Percentiles rank a stretch among this genome's conserved stretches.
phyloP scores from a whole-genome alignment of 2,888 invertebrate genomes.

The Agrochola litura region DNA sequence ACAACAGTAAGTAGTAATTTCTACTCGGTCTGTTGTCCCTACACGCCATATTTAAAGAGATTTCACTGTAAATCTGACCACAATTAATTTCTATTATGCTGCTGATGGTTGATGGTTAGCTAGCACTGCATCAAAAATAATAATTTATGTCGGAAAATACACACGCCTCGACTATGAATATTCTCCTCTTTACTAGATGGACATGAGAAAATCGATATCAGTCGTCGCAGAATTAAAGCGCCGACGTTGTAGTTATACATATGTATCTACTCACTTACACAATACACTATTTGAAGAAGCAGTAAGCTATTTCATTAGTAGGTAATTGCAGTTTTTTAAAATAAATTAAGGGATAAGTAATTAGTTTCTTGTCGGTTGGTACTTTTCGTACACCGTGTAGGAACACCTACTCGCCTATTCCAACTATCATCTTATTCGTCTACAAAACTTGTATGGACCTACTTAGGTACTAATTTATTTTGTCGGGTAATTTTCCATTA shows the following conservation, averaged over 20 bases:
- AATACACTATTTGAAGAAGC: constrained; percentile 10
- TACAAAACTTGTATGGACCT: not conserved
- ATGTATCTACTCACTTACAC: constrained; percentile 27
- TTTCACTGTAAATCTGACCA: not conserved
- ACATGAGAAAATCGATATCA: constrained; percentile 83
- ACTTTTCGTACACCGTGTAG: too few relatives aligned
- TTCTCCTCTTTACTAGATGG: constrained; percentile 73
- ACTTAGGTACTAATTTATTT: too few relatives aligned
- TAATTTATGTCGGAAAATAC: not conserved
- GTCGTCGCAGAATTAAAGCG: constrained; percentile 74
- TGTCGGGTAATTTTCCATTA: not conserved
- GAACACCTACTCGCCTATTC: not conserved
- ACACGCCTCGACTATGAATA: constrained; percentile 75
- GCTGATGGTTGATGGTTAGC: not conserved
- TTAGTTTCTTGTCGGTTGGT: not conserved
- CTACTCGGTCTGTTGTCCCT: not conserved
- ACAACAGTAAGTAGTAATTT: not conserved
- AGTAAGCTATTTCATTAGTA: constrained; percentile 2
- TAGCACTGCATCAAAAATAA: not conserved
- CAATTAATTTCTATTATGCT: not conserved
- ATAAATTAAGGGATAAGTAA: not conserved
- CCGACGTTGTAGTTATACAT: constrained; percentile 63
- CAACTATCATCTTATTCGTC: not conserved
- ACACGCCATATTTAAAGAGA: not conserved
- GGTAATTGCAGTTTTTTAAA: not conserved